A percentile compares a stretch with the other conserved stretches of the same genome.
Evolutionary conservation across 2,888 invertebrate species (phyloP).

Genomic region (Conops quadrifasciatus): DNA sequence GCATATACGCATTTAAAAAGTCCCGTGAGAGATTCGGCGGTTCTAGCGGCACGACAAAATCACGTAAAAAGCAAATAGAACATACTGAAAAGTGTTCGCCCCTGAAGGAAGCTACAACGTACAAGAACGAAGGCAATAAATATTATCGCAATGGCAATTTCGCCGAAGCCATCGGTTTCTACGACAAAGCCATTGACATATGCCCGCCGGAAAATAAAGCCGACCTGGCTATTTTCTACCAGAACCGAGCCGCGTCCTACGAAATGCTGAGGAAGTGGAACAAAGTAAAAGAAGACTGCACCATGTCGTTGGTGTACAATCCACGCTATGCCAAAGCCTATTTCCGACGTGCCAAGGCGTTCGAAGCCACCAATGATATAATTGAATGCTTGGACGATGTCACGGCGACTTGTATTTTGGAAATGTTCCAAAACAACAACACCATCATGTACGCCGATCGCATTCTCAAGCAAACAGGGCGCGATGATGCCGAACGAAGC

Average conservation of each 20-base stretch:
- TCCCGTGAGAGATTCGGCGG: conserved; percentile 23
- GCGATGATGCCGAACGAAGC: conserved; percentile 78
- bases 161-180: conserved; percentile 88
- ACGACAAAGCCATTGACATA: conserved; percentile 91
- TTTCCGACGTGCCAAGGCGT: conserved; percentile 81
- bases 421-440: conserved; percentile 84
- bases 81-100: conserved; percentile 68
- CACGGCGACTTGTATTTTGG: conserved; percentile 90
- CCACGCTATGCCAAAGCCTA: conserved; percentile 89
- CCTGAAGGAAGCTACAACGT: conserved; percentile 77
- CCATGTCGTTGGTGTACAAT: conserved; percentile 83
- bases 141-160: conserved; percentile 87
- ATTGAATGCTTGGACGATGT: conserved; percentile 88
- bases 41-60: conserved; percentile 7
- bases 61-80: conserved; percentile 65
- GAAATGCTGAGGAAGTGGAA: conserved; percentile 89
- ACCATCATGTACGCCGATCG: conserved; percentile 87
- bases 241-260: conserved; percentile 94
- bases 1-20: conserved; percentile 70
- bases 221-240: conserved; percentile 90
- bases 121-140: conserved; percentile 89
- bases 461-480: conserved; percentile 78
- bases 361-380: conserved; percentile 82
- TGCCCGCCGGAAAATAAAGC: conserved; percentile 78
- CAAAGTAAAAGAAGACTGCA: conserved; percentile 86